Evolutionary conservation across 2,113 vertebrate genomes (phyloP).

Genomic region (Shinisaurus crocodilurus): DNA sequence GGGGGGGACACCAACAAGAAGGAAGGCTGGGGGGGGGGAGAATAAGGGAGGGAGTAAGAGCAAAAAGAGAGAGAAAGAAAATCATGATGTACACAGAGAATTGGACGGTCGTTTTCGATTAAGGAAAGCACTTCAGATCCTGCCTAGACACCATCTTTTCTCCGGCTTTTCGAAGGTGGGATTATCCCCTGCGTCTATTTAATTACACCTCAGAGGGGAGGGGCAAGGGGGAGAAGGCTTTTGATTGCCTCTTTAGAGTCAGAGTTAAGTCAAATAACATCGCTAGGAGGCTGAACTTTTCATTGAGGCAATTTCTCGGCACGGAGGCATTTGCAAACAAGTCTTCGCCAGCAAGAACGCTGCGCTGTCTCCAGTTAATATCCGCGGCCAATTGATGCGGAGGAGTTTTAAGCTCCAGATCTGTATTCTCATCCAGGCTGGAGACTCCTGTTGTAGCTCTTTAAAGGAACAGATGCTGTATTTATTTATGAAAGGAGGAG

Average conservation of each 20-base stretch:
- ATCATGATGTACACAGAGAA: slow-evolving; percentile 83
- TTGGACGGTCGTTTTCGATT: slow-evolving; percentile 89
- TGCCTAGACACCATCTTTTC: slow-evolving; percentile 71
- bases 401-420: not conserved
- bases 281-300: slow-evolving; percentile 30
- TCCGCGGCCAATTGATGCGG: not conserved
- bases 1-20: not conserved
- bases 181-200: slow-evolving; percentile 74
- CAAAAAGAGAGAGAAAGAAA: slow-evolving; percentile 70
- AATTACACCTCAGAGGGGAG: slow-evolving; percentile 61
- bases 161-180: slow-evolving; percentile 69
- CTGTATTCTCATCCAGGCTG: slow-evolving; percentile 16
- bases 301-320: slow-evolving; percentile 8
- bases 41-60: no score
- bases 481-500: not conserved
- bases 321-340: slow-evolving; percentile 60
- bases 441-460: not conserved
- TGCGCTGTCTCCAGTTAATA: not conserved
- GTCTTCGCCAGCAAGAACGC: no score
- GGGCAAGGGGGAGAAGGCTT: slow-evolving; percentile 15
- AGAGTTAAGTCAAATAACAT: slow-evolving; percentile 60
- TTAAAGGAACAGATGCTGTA: not conserved
- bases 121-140: slow-evolving; percentile 83
- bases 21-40: rapidly evolving
- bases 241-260: slow-evolving; percentile 73